These are phyloP conservation scores for Brachyistius frenatus DNA, from an alignment of 2,113 vertebrate genomes.

Conservation along the genomic window DNA sequence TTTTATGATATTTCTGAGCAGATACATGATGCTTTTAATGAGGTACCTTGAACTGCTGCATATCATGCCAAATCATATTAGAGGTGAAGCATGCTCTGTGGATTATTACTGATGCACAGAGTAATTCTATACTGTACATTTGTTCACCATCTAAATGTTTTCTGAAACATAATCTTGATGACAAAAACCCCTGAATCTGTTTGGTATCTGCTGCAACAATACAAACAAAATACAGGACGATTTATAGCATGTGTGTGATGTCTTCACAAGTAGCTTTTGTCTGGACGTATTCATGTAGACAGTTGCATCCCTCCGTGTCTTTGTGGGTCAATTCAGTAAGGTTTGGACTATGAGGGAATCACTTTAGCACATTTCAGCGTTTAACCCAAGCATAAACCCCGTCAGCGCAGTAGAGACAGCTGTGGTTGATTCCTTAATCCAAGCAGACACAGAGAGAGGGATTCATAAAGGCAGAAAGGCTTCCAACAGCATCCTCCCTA, in stretches of 20 bases:
- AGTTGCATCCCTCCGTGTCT: constrained; percentile 50
- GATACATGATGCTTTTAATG: constrained; percentile 21
- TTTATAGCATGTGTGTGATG: constrained; percentile 19
- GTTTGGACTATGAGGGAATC: constrained; percentile 64
- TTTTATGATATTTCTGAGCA: constrained; percentile 22
- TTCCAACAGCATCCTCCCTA: constrained; percentile 61
- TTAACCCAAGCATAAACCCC: constrained; percentile 76
- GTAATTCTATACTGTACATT: too few species aligned
- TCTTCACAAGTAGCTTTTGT: constrained; percentile 41
- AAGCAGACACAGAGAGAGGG: constrained; percentile 69
- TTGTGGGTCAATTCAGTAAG: constrained; percentile 66
- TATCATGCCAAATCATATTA: constrained; percentile 8
- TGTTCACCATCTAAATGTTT: not conserved
- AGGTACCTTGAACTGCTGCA: constrained; percentile 13
- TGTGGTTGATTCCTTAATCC: constrained; percentile 74
- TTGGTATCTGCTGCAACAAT: not conserved
- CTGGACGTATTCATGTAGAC: constrained; percentile 51
- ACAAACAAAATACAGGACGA: constrained; percentile 6
- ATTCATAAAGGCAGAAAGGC: constrained; percentile 68
- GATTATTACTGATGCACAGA: constrained; percentile 17
- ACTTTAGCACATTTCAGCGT: constrained; percentile 73
- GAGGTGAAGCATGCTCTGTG: constrained; percentile 18
- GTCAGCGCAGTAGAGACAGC: constrained; percentile 63
- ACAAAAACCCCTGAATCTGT: constrained; percentile 22
- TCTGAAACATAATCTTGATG: not conserved